These are phyloP conservation scores for Bactericera cockerelli DNA, from an alignment of 1,140 invertebrate species.

Conservation along the genomic window DNA sequence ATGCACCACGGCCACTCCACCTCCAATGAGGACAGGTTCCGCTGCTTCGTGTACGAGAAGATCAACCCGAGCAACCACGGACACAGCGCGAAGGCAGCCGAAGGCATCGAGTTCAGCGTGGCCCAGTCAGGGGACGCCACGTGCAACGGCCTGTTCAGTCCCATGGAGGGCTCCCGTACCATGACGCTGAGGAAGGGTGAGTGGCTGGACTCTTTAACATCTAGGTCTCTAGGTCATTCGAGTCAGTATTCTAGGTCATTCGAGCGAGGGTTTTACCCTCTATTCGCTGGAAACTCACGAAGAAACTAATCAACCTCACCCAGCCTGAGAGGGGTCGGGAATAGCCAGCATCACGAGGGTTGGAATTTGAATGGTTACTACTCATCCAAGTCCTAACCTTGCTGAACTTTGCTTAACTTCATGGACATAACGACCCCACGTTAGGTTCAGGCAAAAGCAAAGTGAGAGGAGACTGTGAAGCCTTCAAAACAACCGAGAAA, in stretches of 20 bases:
- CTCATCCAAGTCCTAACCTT: too few species aligned
- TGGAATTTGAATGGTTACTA: too few species aligned
- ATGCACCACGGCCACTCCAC: conserved; percentile 66
- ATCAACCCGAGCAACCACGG: conserved; percentile 7
- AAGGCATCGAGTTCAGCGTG: conserved; percentile 27
- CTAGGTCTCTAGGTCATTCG: not conserved
- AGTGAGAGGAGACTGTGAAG: too few species aligned
- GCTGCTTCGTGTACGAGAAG: conserved; percentile 84
- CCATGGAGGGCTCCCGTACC: conserved; percentile 39
- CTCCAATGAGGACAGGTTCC: conserved; percentile 76
- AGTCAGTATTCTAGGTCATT: too few species aligned
- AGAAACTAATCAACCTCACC: not conserved
- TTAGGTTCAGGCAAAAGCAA: too few species aligned
- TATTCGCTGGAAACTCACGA: not conserved
- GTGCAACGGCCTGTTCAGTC: conserved; percentile 39
- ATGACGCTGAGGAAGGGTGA: conserved; percentile 41
- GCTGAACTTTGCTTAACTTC: too few species aligned
- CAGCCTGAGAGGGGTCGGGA: too few species aligned
- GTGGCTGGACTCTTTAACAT: conserved; percentile 13
- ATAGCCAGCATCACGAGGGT: too few species aligned
- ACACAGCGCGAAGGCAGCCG: conserved; percentile 8
- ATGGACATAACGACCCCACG: too few species aligned
- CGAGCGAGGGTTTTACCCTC: too few species aligned
- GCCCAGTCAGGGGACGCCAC: conserved; percentile 55
- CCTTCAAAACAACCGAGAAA: too few species aligned